phyloP scores from a whole-genome alignment of 2,113 vertebrate genomes.

The Taxidea taxus region DNA sequence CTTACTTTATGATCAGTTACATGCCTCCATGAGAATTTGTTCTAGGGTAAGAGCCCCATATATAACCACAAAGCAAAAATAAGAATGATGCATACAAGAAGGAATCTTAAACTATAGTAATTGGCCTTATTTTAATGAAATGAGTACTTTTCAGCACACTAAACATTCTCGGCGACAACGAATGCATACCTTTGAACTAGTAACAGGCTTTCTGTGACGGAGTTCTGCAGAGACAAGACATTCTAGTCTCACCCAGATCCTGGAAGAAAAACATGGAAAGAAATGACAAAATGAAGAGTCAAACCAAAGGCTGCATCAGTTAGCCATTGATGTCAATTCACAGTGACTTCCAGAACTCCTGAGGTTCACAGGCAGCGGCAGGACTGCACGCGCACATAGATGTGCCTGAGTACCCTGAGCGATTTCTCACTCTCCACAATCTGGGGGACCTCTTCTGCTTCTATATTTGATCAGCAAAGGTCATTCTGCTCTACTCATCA shows the following conservation, averaged over 20 bases:
- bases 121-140: neutral
- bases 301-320: neutral
- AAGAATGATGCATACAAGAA: neutral
- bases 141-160: neutral
- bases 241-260: neutral
- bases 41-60: neutral
- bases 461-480: neutral
- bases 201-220: neutral
- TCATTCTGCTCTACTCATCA: constrained; percentile 6
- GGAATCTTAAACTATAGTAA: neutral
- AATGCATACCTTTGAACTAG: neutral
- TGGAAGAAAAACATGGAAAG: neutral
- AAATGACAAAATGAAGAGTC: neutral
- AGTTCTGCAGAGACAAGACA: neutral
- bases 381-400: neutral
- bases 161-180: neutral
- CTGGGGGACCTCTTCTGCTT: neutral
- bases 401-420: neutral
- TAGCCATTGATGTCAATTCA: neutral
- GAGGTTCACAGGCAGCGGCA: neutral
- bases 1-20: neutral
- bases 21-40: neutral
- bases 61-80: neutral
- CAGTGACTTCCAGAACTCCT: neutral
- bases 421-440: neutral